phyloP scores from a whole-genome alignment of 2,797 vertebrate genomes.

The Liparis tanakae region DNA sequence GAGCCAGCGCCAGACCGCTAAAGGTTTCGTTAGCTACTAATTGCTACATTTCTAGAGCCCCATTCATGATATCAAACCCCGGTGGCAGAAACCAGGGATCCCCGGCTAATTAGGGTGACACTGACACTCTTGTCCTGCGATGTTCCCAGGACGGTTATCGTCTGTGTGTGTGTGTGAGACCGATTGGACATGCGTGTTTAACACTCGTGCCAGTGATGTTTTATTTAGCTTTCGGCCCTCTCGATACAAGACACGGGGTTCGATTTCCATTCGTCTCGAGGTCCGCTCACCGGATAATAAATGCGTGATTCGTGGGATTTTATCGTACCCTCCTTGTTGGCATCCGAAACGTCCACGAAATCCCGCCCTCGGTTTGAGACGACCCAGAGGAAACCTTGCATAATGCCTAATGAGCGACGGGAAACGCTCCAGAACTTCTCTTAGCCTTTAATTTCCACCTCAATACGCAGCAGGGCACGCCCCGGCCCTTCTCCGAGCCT shows the following conservation, averaged over 20 bases:
- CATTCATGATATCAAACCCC: constrained; percentile 80
- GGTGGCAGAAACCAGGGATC: constrained; percentile 70
- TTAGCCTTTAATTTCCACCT: constrained; percentile 79
- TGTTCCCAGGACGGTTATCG: constrained; percentile 73
- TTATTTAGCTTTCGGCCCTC: constrained; percentile 42
- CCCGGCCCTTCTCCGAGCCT: constrained; percentile 68
- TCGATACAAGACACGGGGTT: constrained; percentile 64
- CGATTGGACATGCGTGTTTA: constrained; percentile 36
- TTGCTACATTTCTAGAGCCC: constrained; percentile 79
- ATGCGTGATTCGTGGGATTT: constrained; percentile 78
- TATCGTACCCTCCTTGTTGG: constrained; percentile 74
- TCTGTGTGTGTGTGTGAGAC: constrained; percentile 37
- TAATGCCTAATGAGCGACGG: constrained; percentile 81
- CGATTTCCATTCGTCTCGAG: constrained; percentile 64
- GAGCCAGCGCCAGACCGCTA: constrained; percentile 63
- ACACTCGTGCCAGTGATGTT: constrained; percentile 25
- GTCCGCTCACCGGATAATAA: constrained; percentile 66
- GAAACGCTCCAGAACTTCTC: constrained; percentile 76
- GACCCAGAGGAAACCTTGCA: constrained; percentile 72
- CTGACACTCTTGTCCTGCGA: constrained; percentile 73
- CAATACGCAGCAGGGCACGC: constrained; percentile 75
- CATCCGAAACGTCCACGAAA: constrained; percentile 67
- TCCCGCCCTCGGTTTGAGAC: constrained; percentile 68
- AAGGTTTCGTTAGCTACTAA: constrained; percentile 78
- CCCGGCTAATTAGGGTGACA: constrained; percentile 76